Base-by-base conservation (phyloP, 1,140 invertebrate species). In the Gryllus bimaculatus region DNA sequence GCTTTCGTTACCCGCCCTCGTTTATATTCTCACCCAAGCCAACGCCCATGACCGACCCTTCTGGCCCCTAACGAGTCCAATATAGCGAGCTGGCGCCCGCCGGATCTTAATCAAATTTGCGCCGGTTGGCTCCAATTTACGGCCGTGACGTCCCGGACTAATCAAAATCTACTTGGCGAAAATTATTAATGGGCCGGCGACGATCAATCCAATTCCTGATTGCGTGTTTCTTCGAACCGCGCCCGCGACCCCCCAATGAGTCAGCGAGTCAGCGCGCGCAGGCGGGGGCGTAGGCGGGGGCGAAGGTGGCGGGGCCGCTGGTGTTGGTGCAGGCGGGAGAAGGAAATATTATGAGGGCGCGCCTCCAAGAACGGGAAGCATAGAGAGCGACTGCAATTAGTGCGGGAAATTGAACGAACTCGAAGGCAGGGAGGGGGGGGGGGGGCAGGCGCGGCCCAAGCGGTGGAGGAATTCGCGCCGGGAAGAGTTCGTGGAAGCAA, bases 131-230 rank as follows among this genome's bases (percentile, higher is more conserved):
- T 13, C 54, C 54, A 66, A 66, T 66, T 66, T 66, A 66, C 54
- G 54, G 10, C 54, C 54, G 54, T 10, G 54, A 66, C 54, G 18
- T 66, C 54, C 54, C 54, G 10, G 18, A 13, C 54, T 66, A 66
- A 66, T 66, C 54, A 13, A 66, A 66, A 66, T 18, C 54, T 66
- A 13, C 54, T 66, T 66, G 54, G 54, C 54, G 54, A 66, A 66
- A 66, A 66, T 66, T 66, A 66, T 66, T 66, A 66, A 66, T 66
- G 54, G 54, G 10, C 54, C 18, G 18, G 18, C 54, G 18, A 66
- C 54, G 54, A 66, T 66, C 54, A 66, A 66, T 66, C 54, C 54
- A 66, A 66, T 66, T 66, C 54, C 54, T 66, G 54, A 66, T 66
- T 2, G 54, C 54, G 54, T 13, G 54, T 13, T 66, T 18, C 54